Percentiles rank a stretch among this genome's conserved stretches.
Conservation (phyloP, 2,888 invertebrate species). For the Papilio gigon region DNA sequence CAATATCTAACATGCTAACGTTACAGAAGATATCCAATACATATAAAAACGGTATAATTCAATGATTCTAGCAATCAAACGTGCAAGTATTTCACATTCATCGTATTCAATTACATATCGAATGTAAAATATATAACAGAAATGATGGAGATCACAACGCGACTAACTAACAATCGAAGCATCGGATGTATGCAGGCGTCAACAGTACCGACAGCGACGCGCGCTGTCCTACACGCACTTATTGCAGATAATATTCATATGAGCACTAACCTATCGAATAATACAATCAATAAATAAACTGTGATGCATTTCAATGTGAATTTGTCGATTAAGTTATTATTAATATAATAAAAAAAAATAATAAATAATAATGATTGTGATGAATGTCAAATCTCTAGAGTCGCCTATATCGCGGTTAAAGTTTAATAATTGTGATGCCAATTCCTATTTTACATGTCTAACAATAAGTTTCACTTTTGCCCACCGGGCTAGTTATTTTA, state of each 20-base stretch:
- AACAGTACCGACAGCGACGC: too few relatives aligned
- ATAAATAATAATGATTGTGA: background rate
- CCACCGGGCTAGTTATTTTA: too few relatives aligned
- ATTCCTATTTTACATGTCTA: background rate
- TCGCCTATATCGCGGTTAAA: background rate
- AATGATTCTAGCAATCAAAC: constrained; percentile 14
- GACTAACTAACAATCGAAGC: background rate
- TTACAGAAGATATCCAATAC: constrained; percentile 14
- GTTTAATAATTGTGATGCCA: background rate
- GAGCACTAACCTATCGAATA: background rate
- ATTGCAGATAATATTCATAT: background rate
- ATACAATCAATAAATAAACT: constrained; percentile 6
- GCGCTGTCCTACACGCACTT: background rate
- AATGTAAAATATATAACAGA: background rate
- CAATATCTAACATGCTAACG: constrained; percentile 9
- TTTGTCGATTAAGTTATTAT: background rate
- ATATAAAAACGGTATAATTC: constrained; percentile 5
- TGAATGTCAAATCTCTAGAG: background rate
- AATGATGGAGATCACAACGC: constrained; percentile 1
- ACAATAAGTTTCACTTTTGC: too few relatives aligned
- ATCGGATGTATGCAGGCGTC: background rate
- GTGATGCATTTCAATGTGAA: constrained; percentile 1
- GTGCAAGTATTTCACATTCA: background rate
- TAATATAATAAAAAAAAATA: background rate
- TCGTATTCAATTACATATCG: background rate